Percentiles rank a stretch among this genome's conserved stretches.
Evolutionary conservation across 2,797 vertebrate species (phyloP).

Genomic region (Monodelphis domestica): DNA sequence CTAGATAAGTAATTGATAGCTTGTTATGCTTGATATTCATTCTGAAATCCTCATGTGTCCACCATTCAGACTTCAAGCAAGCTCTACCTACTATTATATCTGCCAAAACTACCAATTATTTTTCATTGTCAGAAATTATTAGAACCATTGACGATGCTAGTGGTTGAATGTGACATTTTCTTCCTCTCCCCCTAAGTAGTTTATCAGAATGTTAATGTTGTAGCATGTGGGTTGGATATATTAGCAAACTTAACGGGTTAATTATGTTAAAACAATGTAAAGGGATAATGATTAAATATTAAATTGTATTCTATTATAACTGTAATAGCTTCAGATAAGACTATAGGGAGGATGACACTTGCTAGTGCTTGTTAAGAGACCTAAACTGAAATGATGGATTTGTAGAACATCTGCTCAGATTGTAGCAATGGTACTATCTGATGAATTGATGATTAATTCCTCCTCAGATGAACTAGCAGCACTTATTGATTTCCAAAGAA

Average conservation of each 20-base stretch:
- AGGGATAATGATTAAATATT: constrained; percentile 37
- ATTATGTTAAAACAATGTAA: constrained; percentile 50
- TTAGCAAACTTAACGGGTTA: constrained; percentile 28
- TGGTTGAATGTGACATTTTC: background rate
- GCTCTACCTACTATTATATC: background rate
- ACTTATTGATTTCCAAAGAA: background rate
- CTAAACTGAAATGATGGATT: background rate
- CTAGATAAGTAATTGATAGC: constrained; percentile 41
- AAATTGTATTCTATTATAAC: constrained; percentile 24
- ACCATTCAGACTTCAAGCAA: constrained; percentile 23
- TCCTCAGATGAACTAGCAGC: too few relatives aligned
- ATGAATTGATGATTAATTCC: background rate
- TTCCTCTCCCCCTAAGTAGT: constrained; percentile 22
- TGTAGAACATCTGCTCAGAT: background rate
- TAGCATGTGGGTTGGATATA: background rate
- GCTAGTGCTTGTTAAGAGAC: constrained; percentile 20
- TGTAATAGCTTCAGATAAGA: background rate
- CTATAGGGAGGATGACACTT: background rate
- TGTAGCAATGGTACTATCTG: background rate
- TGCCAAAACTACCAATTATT: constrained; percentile 41
- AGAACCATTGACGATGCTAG: background rate
- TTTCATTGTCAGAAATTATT: constrained; percentile 38
- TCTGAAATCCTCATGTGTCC: constrained; percentile 3
- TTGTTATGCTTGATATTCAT: constrained; percentile 32
- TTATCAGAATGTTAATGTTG: constrained; percentile 14